Conservation (phyloP, 2,888 invertebrate species). For the Ophion slaviceki region DNA sequence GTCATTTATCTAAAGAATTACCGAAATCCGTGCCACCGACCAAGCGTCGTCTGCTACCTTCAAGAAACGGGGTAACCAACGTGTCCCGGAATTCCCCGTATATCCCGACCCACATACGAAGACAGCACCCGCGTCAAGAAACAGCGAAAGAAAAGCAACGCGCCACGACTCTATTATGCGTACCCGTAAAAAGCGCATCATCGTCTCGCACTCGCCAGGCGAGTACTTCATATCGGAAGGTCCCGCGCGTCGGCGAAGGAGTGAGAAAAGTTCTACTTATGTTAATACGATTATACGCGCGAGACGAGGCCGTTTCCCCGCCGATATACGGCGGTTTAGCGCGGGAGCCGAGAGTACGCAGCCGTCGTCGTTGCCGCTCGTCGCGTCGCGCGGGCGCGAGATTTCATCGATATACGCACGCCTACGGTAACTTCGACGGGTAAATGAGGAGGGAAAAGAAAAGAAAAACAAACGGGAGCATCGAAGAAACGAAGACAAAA, state of each 20-base stretch:
- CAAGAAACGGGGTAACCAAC: not conserved
- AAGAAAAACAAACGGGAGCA: constrained; percentile 23
- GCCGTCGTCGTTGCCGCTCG: not conserved
- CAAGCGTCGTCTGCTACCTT: no score
- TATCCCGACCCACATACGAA: not conserved
- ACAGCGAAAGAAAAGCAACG: not conserved
- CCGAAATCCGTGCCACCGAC: no score
- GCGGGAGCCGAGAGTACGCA: constrained; percentile 26
- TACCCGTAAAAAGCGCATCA: constrained; percentile 11
- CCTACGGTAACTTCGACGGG: constrained; percentile 34
- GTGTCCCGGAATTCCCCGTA: no score
- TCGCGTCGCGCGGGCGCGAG: constrained; percentile 14
- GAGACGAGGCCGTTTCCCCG: constrained; percentile 22
- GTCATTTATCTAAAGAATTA: no score
- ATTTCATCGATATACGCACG: constrained; percentile 51
- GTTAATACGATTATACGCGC: constrained; percentile 29
- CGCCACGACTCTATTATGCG: constrained; percentile 14
- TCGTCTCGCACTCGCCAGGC: not conserved
- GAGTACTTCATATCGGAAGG: not conserved
- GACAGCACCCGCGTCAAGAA: not conserved
- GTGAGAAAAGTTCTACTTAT: constrained; percentile 42
- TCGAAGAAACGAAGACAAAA: constrained; percentile 18
- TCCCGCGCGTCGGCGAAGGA: not conserved
- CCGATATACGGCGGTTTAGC: constrained; percentile 30
- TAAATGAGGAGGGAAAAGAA: constrained; percentile 27